Evolutionary conservation across 2,888 invertebrate genomes (phyloP), one percentile per base, ranked within the genome.

Genomic region (Melangyna quadrimaculata): DNA sequence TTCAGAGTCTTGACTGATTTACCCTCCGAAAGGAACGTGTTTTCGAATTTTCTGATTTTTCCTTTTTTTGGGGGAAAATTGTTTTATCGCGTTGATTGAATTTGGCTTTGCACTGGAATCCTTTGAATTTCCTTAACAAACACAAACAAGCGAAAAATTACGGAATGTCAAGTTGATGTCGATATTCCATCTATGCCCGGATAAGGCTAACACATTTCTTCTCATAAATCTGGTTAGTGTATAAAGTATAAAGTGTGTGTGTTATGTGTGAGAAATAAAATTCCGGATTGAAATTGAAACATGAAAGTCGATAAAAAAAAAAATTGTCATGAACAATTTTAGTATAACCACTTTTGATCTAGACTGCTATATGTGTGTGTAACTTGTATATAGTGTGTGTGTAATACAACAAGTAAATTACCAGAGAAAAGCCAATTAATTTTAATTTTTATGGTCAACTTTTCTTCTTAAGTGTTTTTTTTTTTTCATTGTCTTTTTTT

Each of bases 41-140:
- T 55, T 55, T 53, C 53, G n/a, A 0, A 53, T 27, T 51, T 27
- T 53, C 10, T 24, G 24, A 29, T 74, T 74, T 53, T 71, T n/a
- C n/a, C n/a, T n/a, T 48, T 48, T 35, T 37, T 22, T 14, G 19
- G 37, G 19, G 0, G 14, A 67, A 71, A 73, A 74, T 70, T 57
- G 55, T 73, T 78, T 69, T 48, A 78, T 59, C 61, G 45, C 61
- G 45, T 70, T 83, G 70, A 75, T 75, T 74, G 51, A 71, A 55
- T 71, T 84, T 71, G 14, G 14, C 35, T 53, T 22, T 48, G 40
- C 27, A 19, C 32, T 65, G 37, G 37, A 67, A 67, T 65, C 63
- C 55, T 72, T 78, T 65, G 63, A 61, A 51, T 55, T 27, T 40
- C 22, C 6, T 55, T 19, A 17, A 51, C 51, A 55, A 55, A 37